Evolutionary conservation across 2,888 invertebrate genomes (phyloP), one percentile per base, ranked within the genome.

Genomic region (Hecatera dysodea): DNA sequence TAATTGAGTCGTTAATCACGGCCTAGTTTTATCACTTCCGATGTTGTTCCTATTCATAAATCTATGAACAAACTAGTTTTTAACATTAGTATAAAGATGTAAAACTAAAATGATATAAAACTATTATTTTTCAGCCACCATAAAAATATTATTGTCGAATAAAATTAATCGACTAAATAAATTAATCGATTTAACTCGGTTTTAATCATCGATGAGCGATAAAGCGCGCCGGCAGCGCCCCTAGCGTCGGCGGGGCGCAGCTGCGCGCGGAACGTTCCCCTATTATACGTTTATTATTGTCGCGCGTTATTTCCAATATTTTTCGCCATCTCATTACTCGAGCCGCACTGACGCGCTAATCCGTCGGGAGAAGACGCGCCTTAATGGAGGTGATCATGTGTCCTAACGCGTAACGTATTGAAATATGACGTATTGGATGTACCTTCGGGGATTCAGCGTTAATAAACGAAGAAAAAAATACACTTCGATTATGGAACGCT

Each of bases 301-400:
- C 90, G 88, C 88, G 86, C 89, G 91, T 92, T 94, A 93, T 95
- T 94, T 91, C 92, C 93, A 93, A 94, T 94, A 95, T 94, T 94
- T 93, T 91, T 89, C 91, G 90, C 92, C 94, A 93, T 94, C 95
- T 95, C 95, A 95, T 96, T 96, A 96, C 93, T 90, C 89, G 89
- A 77, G 85, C 80, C 87, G 86, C 84, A 86, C 84, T 90, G 93
- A 91, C 91, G 89, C 89, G 91, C 92, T 95, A 95, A 95, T 95
- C 95, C 95, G 90, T 88, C 94, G 95, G 94, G 95, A 95, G 93
- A 91, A 88, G 91, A 90, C 91, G 90, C 88, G 89, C 89, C 91
- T 88, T 94, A 95, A 95, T 95, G 94, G 93, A 92, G 92, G 94
- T 94, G 95, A 95, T 95, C 94, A 93, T 93, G 92, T 94, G 94